Conservation (phyloP, 2,888 invertebrate species). For the Vandiemenella viatica region DNA sequence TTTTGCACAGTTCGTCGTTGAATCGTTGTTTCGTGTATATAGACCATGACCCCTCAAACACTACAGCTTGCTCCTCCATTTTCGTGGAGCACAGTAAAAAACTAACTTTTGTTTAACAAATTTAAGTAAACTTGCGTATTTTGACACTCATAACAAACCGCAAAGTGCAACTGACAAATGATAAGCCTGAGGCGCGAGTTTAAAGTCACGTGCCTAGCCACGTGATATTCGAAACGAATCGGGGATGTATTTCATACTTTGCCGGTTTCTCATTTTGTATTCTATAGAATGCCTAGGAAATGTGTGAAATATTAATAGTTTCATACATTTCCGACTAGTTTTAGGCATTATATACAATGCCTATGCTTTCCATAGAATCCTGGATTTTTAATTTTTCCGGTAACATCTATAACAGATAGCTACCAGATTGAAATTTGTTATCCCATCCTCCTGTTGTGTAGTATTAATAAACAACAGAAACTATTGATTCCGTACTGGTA, state of each 20-base stretch:
- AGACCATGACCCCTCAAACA: too few relatives aligned
- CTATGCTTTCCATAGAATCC: neutral
- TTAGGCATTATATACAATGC: neutral
- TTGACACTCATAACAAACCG: neutral
- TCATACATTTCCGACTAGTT: neutral
- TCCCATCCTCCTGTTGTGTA: too few relatives aligned
- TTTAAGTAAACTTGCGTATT: neutral
- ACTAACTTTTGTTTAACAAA: neutral
- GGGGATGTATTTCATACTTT: too few relatives aligned
- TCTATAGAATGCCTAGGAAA: constrained; percentile 2
- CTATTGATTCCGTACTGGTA: too few relatives aligned
- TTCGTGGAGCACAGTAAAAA: neutral
- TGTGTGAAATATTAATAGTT: constrained; percentile 1
- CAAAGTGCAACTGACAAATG: neutral
- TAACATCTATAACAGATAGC: too few relatives aligned
- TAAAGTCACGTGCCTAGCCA: too few relatives aligned
- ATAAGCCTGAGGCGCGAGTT: neutral
- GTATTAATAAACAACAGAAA: too few relatives aligned
- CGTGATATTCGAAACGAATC: neutral
- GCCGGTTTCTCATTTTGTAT: constrained; percentile 1
- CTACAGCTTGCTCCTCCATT: neutral
- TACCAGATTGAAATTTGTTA: too few relatives aligned
- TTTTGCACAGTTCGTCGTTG: too few relatives aligned
- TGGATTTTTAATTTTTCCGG: neutral
- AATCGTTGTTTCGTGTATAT: too few relatives aligned